A percentile compares a stretch with the other conserved stretches of the same genome.
Evolutionary conservation across 2,113 vertebrate genomes (phyloP).

Genomic region (Platycercus adscitus): DNA sequence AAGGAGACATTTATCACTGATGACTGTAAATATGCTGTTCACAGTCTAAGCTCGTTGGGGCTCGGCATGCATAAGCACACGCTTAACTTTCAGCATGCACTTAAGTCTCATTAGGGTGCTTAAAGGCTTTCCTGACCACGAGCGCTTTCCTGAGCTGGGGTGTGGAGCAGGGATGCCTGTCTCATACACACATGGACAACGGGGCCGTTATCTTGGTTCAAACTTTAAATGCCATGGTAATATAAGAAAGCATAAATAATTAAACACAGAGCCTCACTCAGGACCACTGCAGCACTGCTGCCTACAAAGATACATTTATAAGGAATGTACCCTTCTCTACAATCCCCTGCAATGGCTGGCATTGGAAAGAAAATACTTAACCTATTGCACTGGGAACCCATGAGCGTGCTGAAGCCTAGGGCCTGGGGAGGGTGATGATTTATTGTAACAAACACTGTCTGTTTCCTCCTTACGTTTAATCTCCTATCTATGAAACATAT

Average conservation of each 20-base stretch:
- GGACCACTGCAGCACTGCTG: neutral
- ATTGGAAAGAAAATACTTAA: neutral
- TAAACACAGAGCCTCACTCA: slow-evolving; percentile 49
- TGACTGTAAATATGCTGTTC: slow-evolving; percentile 59
- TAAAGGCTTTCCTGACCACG: slow-evolving; percentile 54
- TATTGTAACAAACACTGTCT: neutral
- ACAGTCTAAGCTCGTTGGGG: neutral
- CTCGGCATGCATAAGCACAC: slow-evolving; percentile 5
- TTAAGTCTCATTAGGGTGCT: slow-evolving; percentile 64
- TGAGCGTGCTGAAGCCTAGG: neutral
- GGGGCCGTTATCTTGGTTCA: slow-evolving; percentile 13
- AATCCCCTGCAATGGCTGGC: neutral
- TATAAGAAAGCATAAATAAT: slow-evolving; percentile 58
- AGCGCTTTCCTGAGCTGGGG: slow-evolving; percentile 27
- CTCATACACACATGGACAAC: neutral
- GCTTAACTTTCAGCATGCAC: slow-evolving; percentile 64
- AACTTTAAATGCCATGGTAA: neutral
- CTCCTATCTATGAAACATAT: neutral
- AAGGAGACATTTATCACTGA: slow-evolving; percentile 54
- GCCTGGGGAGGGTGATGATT: neutral
- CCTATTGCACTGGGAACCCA: neutral
- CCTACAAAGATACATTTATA: slow-evolving; percentile 29
- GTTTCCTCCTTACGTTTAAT: neutral
- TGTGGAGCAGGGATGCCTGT: slow-evolving; percentile 3
- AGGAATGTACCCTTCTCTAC: neutral